Base-by-base conservation (phyloP, 2,888 invertebrate species). In the Holacanthella duospinosa region DNA sequence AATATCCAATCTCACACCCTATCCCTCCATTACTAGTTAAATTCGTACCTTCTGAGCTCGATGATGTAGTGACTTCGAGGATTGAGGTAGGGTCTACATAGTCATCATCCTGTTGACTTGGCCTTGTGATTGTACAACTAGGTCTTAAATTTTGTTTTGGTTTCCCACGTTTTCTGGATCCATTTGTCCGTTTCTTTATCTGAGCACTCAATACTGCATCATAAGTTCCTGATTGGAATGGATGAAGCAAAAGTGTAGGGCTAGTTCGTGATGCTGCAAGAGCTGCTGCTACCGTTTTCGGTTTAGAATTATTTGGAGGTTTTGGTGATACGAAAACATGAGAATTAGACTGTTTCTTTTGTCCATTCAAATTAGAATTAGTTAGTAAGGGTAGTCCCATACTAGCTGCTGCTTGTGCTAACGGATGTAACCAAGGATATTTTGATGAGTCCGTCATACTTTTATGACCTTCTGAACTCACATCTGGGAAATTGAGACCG, bases 221-320 rank as follows among this genome's bases (percentile, higher is more conserved):
- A n/a, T 9, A 48, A 21, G 12, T 21, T 36, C 36, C 36, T 9
- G 16, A 36, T 21, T n/a, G 12, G 36, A 36, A 36, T 6, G 36
- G 36, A 4, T 9, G 19, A 9, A 36, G 16, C 25, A 59, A 3
- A 4, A n/a, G 24, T 6, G 25, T 43, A 6, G 59, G 59, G 36
- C 44, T 44, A 3, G n/a, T 24, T 24, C 72, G 63, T 4, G 66
- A 65, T 19, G 72, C 71, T 12, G 72, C 72, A 19, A 72, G 54
- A 4, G 68, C 70, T 16, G 72, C 72, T 21, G 72, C 72, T 1
- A 71, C 72, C 21, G 72, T 72, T 59, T 70, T 71, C 0, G 71
- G 66, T 56, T 71, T 71, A n/a, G 59, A 61, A 44, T 44, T 59
- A 9, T 62, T 60, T 25, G 71, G 71, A n/a, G 63, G 64, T 44